phyloP scores from a whole-genome alignment of 2,113 vertebrate genomes.

The Cephalopholis sonnerati region DNA sequence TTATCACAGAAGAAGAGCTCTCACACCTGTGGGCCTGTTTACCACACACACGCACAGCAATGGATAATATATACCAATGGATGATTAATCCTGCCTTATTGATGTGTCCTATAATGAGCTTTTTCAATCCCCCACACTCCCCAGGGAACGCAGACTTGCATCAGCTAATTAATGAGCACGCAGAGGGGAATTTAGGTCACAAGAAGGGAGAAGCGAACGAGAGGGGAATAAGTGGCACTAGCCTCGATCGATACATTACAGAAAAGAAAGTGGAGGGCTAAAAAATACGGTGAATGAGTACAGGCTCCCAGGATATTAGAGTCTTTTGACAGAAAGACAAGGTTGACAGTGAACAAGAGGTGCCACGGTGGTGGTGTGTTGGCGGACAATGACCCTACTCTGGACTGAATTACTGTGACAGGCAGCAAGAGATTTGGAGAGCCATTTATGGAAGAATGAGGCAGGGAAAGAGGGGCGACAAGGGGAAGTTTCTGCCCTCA shows the following conservation, averaged over 20 bases:
- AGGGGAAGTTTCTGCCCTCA: conserved; percentile 45
- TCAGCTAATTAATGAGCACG: conserved; percentile 75
- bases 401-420: conserved; percentile 48
- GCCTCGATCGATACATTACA: conserved; percentile 63
- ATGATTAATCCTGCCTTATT: conserved; percentile 63
- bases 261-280: conserved; percentile 14
- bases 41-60: not conserved
- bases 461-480: not conserved
- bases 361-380: conserved; percentile 12
- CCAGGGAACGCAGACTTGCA: conserved; percentile 38
- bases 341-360: conserved; percentile 36
- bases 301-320: conserved; percentile 50
- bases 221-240: conserved; percentile 36
- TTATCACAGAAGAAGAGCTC: conserved; percentile 27
- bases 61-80: conserved; percentile 20
- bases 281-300: conserved; percentile 46
- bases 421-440: conserved; percentile 31
- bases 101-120: conserved; percentile 68
- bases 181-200: conserved; percentile 64
- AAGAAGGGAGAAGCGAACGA: conserved; percentile 28
- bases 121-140: conserved; percentile 56
- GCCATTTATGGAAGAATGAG: conserved; percentile 34
- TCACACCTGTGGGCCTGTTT: conserved; percentile 39
- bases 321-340: conserved; percentile 39
- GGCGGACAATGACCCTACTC: conserved; percentile 34